Conservation (phyloP, 2,888 invertebrate genomes). For the Sycophila texana region DNA sequence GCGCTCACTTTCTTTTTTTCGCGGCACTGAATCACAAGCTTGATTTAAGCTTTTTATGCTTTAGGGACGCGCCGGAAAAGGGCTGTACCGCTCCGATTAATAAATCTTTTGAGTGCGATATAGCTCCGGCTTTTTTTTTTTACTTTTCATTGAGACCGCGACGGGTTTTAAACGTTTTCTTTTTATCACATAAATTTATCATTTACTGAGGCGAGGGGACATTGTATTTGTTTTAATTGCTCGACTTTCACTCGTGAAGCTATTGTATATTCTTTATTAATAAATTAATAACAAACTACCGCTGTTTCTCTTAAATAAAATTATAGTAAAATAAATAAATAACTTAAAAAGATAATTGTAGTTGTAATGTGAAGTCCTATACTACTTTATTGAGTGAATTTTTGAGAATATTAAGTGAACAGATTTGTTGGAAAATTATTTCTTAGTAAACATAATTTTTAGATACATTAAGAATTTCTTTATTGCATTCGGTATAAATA, state of each 20-base stretch:
- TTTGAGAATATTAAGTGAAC: too few relatives aligned
- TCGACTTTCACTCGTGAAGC: background rate
- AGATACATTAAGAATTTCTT: too few relatives aligned
- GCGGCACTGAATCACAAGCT: conserved; percentile 54
- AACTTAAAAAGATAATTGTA: too few relatives aligned
- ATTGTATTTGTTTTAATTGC: conserved; percentile 26
- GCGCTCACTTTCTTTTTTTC: conserved; percentile 26
- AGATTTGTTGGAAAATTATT: too few relatives aligned
- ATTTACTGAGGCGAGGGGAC: conserved; percentile 9
- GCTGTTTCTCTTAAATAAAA: too few relatives aligned
- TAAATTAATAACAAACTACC: too few relatives aligned
- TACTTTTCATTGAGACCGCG: background rate
- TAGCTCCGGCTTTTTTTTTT: conserved; percentile 8
- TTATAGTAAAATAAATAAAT: too few relatives aligned
- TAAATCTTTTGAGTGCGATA: conserved; percentile 44
- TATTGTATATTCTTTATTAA: background rate
- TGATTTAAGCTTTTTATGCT: conserved; percentile 53
- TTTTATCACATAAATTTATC: conserved; percentile 2
- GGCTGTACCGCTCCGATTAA: conserved; percentile 51
- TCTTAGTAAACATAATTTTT: too few relatives aligned
- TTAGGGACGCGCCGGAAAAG: conserved; percentile 42
- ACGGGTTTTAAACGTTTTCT: background rate
- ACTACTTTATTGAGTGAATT: too few relatives aligned
- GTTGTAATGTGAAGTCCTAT: too few relatives aligned
- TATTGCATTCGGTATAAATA: too few relatives aligned